These are phyloP conservation scores for Selene dorsalis DNA, from an alignment of 2,797 vertebrate species.

Conservation along the genomic window DNA sequence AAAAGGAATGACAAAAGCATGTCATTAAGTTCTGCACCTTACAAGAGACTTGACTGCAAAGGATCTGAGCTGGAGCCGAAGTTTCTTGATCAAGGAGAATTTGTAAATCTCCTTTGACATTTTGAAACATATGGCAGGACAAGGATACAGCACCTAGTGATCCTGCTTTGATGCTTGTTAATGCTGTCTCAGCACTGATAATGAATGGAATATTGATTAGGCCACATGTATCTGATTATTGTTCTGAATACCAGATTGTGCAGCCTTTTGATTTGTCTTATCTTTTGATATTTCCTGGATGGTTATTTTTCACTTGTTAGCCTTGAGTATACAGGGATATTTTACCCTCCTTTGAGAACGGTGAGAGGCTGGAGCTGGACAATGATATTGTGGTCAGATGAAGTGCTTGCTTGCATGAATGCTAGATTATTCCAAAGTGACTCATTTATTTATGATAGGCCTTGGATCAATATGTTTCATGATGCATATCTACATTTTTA, in stretches of 20 bases:
- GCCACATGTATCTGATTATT: conserved; percentile 5
- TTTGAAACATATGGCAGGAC: background rate
- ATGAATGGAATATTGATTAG: conserved; percentile 32
- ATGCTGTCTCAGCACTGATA: conserved; percentile 15
- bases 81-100: conserved; percentile 18
- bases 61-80: conserved; percentile 28
- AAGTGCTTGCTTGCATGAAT: conserved; percentile 7
- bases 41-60: conserved; percentile 17
- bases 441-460: conserved; percentile 39
- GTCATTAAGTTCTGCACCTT: conserved; percentile 35
- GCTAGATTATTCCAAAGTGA: conserved; percentile 13
- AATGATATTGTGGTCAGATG: background rate
- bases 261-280: background rate
- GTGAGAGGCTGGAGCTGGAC: background rate
- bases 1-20: conserved; percentile 3
- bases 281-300: conserved; percentile 9
- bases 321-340: conserved; percentile 20
- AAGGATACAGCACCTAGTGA: conserved; percentile 1
- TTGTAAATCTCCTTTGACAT: conserved; percentile 9
- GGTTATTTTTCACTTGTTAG: conserved; percentile 13
- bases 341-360: background rate
- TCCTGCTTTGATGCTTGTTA: conserved; percentile 17
- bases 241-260: conserved; percentile 30
- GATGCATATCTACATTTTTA: conserved; percentile 19
- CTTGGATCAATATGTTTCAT: conserved; percentile 33